Evolutionary conservation across 2,888 invertebrate genomes (phyloP).

Genomic region (Hemicrepidius hirtus): DNA sequence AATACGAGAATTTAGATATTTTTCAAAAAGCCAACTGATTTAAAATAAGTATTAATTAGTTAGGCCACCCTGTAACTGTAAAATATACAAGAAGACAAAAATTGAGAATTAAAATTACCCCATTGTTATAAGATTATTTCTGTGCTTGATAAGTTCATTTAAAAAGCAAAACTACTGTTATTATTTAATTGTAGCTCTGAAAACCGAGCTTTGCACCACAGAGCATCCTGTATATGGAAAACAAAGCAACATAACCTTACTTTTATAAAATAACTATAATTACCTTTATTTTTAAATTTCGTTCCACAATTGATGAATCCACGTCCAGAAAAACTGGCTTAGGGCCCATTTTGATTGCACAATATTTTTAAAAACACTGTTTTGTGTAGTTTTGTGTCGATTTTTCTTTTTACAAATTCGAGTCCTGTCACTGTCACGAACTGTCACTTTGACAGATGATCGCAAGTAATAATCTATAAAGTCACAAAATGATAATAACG

Average conservation of each 20-base stretch:
- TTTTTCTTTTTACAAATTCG: neutral
- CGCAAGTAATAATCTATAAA: no score
- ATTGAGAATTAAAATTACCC: no score
- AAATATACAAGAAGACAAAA: no score
- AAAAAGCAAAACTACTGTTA: neutral
- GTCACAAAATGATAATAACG: no score
- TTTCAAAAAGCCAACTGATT: no score
- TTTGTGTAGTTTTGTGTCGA: no score
- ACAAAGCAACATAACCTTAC: constrained; percentile 35
- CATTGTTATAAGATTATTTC: no score
- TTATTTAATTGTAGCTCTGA: neutral
- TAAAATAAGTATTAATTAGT: no score
- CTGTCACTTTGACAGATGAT: constrained; percentile 1
- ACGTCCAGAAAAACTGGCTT: constrained; percentile 66
- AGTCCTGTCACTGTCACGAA: neutral
- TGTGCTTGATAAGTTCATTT: neutral
- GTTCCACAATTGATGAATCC: constrained; percentile 68
- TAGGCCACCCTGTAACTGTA: no score
- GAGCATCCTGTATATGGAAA: constrained; percentile 16
- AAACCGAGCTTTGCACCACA: no score
- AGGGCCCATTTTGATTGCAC: constrained; percentile 38
- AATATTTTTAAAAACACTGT: neutral
- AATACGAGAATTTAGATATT: no score
- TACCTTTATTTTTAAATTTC: constrained; percentile 67
- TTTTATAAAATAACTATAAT: constrained; percentile 51